These are phyloP conservation scores for Conops quadrifasciatus DNA, from an alignment of 2,888 invertebrate species.

Conservation along the genomic window DNA sequence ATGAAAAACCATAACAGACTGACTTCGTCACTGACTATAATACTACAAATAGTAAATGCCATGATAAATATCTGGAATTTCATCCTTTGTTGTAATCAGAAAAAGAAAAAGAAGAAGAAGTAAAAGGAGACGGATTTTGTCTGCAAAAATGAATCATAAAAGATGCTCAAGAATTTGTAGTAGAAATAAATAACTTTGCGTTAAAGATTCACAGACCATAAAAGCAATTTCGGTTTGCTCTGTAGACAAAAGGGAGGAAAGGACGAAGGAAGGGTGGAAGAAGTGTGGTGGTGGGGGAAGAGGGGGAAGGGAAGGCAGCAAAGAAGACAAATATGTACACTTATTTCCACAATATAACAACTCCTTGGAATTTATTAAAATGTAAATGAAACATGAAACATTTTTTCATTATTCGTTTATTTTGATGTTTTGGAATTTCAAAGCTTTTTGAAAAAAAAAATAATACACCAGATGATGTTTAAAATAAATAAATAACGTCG, in stretches of 20 bases:
- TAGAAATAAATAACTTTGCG: background rate
- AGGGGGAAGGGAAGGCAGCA: background rate
- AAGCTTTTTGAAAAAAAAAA: no score
- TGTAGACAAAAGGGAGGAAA: no score
- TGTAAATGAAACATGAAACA: no score
- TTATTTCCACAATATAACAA: background rate
- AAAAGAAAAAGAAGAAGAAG: background rate
- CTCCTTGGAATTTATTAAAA: background rate
- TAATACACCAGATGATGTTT: no score
- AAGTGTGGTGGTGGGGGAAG: background rate
- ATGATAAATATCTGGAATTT: slow-evolving; percentile 32
- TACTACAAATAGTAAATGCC: no score
- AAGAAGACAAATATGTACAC: background rate
- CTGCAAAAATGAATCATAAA: background rate
- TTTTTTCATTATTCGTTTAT: no score
- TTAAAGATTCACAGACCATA: no score
- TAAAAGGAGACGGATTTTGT: background rate
- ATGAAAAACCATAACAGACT: background rate
- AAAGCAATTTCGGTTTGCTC: no score
- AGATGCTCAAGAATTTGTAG: slow-evolving; percentile 15
- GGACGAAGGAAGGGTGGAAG: background rate
- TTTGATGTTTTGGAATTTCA: no score
- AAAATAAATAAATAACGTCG: no score
- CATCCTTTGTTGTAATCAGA: slow-evolving; percentile 13
- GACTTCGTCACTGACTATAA: no score